Percentiles rank a stretch among this genome's conserved stretches.
Evolutionary conservation across 1,140 invertebrate genomes (phyloP).

Genomic region (Lordiphosa clarofinis): DNA sequence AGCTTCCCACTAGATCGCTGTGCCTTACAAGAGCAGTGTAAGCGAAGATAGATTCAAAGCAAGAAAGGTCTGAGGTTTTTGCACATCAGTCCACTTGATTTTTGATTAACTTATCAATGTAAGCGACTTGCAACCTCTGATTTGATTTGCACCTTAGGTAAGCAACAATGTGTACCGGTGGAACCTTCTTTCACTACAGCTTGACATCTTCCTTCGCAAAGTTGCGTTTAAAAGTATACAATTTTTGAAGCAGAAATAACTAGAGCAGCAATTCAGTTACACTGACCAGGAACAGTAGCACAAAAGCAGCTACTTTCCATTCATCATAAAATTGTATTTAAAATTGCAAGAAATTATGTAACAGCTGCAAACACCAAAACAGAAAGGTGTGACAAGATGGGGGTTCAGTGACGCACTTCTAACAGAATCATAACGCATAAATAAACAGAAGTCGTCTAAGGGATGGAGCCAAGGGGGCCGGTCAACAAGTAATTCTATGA

Average conservation of each 20-base stretch:
- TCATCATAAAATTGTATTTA: slow-evolving; percentile 20
- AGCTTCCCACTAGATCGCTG: no score
- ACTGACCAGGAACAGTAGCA: slow-evolving; percentile 19
- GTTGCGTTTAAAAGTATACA: neutral
- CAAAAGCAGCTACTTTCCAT: slow-evolving; percentile 1
- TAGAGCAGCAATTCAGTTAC: slow-evolving; percentile 13
- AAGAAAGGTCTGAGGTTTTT: no score
- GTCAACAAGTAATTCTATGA: slow-evolving; percentile 41
- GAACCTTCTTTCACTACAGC: neutral
- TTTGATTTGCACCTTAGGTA: no score
- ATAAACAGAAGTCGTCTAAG: slow-evolving; percentile 30
- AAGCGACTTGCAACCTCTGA: no score
- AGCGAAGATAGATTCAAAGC: no score
- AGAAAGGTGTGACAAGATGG: neutral
- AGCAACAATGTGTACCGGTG: no score
- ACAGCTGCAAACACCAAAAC: slow-evolving; percentile 39
- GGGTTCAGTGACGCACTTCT: slow-evolving; percentile 17
- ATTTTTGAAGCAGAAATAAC: slow-evolving; percentile 25
- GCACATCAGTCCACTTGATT: no score
- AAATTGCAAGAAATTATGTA: slow-evolving; percentile 37
- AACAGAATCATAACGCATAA: slow-evolving; percentile 68
- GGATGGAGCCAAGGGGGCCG: slow-evolving; percentile 2
- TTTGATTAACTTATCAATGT: no score
- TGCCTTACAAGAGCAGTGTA: no score
- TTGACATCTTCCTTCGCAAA: neutral